phyloP scores from a whole-genome alignment of 1,140 invertebrate species.

The Bombus consobrinus region DNA sequence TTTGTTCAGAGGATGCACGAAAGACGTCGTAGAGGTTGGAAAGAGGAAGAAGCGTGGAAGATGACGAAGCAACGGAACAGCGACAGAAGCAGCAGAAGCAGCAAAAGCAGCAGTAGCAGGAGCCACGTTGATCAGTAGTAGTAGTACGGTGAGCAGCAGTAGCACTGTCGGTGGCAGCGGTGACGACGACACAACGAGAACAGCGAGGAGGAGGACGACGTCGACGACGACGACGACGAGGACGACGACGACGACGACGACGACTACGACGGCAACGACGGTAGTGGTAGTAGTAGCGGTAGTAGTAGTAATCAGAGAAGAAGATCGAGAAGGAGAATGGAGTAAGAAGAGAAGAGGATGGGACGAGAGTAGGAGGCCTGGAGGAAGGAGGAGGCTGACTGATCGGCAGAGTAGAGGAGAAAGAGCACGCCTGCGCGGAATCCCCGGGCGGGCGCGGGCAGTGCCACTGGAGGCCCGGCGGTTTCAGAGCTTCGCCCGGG shows the following conservation, averaged over 20 bases:
- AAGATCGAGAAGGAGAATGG: slow-evolving; percentile 36
- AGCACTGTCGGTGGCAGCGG: slow-evolving; percentile 8
- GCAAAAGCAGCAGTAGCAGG: not conserved
- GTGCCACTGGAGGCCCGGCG: slow-evolving; percentile 81
- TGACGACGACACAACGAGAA: slow-evolving; percentile 15
- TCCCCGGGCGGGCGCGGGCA: slow-evolving; percentile 81
- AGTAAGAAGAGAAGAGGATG: slow-evolving; percentile 17
- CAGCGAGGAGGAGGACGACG: slow-evolving; percentile 5
- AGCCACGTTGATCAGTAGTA: not conserved
- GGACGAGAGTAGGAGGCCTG: slow-evolving; percentile 37
- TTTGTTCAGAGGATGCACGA: slow-evolving; percentile 13
- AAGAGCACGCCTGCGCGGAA: slow-evolving; percentile 81
- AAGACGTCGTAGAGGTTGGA: not conserved
- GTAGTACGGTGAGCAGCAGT: not conserved
- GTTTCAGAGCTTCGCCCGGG: slow-evolving; percentile 83
- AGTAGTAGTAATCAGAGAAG: slow-evolving; percentile 37
- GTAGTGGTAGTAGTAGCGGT: not conserved
- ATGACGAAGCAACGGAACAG: not conserved
- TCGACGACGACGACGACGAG: slow-evolving; percentile 2
- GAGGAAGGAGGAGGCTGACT: slow-evolving; percentile 67
- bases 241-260: not conserved
- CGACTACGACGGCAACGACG: not conserved
- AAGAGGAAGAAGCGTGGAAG: slow-evolving; percentile 45
- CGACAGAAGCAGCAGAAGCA: not conserved
- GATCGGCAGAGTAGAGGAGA: slow-evolving; percentile 70